A percentile compares a stretch with the other conserved stretches of the same genome.
Conservation (phyloP, 2,888 invertebrate species). For the Emmelina monodactyla region DNA sequence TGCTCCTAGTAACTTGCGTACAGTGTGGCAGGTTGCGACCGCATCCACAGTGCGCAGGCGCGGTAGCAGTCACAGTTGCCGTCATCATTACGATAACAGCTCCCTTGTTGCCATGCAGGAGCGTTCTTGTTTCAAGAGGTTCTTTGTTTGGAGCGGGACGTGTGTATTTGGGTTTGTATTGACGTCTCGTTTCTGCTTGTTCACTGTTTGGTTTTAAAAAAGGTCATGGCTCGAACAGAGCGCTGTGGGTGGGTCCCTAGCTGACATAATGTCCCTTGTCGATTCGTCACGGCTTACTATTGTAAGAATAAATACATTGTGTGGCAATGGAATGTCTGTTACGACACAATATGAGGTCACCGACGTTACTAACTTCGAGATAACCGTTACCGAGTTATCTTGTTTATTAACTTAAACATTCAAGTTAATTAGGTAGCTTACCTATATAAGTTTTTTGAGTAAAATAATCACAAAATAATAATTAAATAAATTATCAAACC, state of each 20-base stretch:
- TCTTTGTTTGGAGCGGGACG: constrained; percentile 1
- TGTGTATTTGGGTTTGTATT: not conserved
- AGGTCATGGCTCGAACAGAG: constrained; percentile 1
- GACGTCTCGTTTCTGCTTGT: not conserved
- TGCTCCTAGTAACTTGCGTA: constrained; percentile 53
- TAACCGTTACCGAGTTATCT: no score
- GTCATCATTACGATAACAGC: constrained; percentile 5
- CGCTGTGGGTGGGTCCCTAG: constrained; percentile 13
- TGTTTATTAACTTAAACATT: no score
- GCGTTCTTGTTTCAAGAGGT: constrained; percentile 15
- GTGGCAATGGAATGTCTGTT: no score
- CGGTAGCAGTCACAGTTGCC: constrained; percentile 18
- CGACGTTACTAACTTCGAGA: no score
- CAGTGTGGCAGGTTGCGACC: constrained; percentile 44
- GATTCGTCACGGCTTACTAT: not conserved
- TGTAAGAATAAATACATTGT: no score
- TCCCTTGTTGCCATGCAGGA: constrained; percentile 13
- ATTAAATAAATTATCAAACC: no score
- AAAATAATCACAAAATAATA: no score
- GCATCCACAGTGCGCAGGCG: constrained; percentile 21
- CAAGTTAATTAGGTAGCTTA: no score
- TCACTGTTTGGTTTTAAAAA: not conserved
- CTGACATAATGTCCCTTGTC: not conserved
- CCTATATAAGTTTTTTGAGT: no score
- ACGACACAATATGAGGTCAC: no score